Percentiles rank a stretch among this genome's conserved stretches.
phyloP scores from a whole-genome alignment of 2,113 vertebrate genomes.

The Ahaetulla prasina region DNA sequence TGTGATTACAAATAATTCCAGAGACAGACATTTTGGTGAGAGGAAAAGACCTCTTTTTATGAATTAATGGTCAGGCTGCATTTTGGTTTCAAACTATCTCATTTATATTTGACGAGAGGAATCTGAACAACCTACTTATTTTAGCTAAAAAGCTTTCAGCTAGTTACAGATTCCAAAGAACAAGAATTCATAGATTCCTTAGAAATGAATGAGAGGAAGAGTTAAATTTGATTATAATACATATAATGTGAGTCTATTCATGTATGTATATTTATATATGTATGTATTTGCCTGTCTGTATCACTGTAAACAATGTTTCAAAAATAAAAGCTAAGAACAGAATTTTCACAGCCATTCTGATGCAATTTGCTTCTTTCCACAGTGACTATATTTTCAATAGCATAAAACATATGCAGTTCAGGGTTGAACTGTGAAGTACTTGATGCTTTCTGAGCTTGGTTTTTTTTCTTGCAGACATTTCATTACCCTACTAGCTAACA shows the following conservation, averaged over 20 bases:
- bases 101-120: conserved; percentile 25
- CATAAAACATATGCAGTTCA: neutral
- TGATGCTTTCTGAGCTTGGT: neutral
- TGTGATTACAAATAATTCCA: conserved; percentile 5
- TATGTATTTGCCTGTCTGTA: neutral
- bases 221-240: neutral
- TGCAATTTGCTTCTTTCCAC: neutral
- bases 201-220: neutral
- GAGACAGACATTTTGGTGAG: neutral
- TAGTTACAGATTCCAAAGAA: neutral
- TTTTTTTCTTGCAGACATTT: neutral
- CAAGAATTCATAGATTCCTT: neutral
- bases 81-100: conserved; percentile 10
- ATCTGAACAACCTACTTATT: conserved; percentile 23
- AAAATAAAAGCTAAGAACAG: neutral
- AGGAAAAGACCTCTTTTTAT: neutral
- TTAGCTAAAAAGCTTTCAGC: conserved; percentile 19
- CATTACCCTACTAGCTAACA: neutral
- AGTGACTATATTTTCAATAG: neutral
- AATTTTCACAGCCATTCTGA: neutral
- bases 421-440: neutral
- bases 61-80: conserved; percentile 11
- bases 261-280: neutral
- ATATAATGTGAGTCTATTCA: neutral
- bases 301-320: neutral